Conservation (phyloP, 2,888 invertebrate species). For the Microctonus hyperodae region DNA sequence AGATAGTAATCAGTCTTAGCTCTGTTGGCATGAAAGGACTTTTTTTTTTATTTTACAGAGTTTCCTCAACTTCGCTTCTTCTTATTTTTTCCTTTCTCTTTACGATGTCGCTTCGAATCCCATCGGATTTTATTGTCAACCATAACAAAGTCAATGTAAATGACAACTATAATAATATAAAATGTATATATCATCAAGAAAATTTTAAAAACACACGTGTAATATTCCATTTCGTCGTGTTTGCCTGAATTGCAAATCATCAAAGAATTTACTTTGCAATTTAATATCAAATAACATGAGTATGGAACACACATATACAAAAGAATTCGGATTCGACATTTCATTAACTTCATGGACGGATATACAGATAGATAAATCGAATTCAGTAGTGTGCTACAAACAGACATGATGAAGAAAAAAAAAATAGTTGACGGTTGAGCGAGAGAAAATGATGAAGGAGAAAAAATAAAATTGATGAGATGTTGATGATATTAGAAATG, state of each 20-base stretch:
- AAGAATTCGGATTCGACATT: conserved; percentile 54
- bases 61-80: too few relatives aligned
- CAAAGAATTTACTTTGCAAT: background rate
- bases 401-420: too few relatives aligned
- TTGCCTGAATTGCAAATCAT: background rate
- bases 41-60: conserved; percentile 3
- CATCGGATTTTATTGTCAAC: background rate
- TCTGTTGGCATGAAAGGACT: conserved; percentile 7
- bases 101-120: background rate
- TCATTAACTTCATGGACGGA: conserved; percentile 46
- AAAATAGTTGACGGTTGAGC: background rate
- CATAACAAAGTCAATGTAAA: background rate
- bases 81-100: background rate
- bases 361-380: too few relatives aligned
- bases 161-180: background rate
- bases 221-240: too few relatives aligned
- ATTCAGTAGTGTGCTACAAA: too few relatives aligned
- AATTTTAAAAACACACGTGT: too few relatives aligned
- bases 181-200: too few relatives aligned
- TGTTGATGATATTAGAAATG: conserved; percentile 28
- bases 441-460: background rate
- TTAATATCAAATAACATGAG: background rate
- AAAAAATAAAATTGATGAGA: conserved; percentile 26
- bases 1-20: conserved; percentile 9
- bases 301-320: background rate